These are phyloP conservation scores for Gopherus evgoodei DNA, from an alignment of 2,113 vertebrate species.

Conservation along the genomic window DNA sequence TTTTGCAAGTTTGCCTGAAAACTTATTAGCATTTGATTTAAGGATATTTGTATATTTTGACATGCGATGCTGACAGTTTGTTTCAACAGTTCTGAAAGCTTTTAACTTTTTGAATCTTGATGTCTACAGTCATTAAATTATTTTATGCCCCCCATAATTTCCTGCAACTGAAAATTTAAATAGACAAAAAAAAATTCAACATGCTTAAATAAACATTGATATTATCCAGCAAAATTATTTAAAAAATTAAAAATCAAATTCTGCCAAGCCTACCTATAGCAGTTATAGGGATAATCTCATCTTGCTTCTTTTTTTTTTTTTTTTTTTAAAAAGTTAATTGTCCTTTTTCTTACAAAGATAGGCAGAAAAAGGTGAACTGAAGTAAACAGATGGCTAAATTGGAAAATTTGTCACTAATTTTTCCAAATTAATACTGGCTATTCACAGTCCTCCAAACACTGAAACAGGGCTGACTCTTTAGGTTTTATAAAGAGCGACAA, in stretches of 20 bases:
- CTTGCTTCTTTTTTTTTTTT: too few species aligned
- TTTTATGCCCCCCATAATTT: too few species aligned
- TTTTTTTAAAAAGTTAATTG: too few species aligned
- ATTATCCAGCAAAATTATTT: too few species aligned
- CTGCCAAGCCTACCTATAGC: background rate
- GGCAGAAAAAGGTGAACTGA: background rate
- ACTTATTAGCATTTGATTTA: background rate
- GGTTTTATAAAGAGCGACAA: background rate
- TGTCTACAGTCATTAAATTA: background rate
- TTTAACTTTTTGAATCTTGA: background rate
- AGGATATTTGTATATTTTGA: background rate
- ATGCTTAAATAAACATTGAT: too few species aligned
- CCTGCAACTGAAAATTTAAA: too few species aligned
- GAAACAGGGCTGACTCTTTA: background rate
- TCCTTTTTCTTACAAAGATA: background rate
- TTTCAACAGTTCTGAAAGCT: background rate
- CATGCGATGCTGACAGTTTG: background rate
- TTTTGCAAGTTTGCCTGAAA: background rate
- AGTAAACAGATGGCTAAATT: background rate
- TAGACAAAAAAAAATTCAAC: too few species aligned
- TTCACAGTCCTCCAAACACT: background rate
- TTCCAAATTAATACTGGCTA: background rate
- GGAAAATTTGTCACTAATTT: background rate
- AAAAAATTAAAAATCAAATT: too few species aligned
- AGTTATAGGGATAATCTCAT: background rate